Evolutionary conservation across 2,888 invertebrate species (phyloP).

Genomic region (Operophtera brumata): DNA sequence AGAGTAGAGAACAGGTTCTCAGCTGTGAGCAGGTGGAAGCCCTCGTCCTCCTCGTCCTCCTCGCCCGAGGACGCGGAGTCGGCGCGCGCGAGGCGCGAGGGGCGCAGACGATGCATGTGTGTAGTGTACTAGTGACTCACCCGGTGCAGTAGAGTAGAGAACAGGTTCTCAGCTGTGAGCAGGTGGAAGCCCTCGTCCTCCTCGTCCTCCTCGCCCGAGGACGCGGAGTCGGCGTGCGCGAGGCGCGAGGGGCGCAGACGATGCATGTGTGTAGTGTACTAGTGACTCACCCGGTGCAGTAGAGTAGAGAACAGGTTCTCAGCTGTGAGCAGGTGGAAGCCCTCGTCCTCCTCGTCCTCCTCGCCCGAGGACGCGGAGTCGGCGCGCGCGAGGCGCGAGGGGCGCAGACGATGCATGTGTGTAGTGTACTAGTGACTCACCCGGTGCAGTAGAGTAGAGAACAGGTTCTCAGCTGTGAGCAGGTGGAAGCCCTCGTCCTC

Average conservation of each 20-base stretch:
- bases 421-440: no score
- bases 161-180: conserved; percentile 93
- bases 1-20: conserved; percentile 94
- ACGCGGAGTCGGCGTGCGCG: conserved; percentile 90
- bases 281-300: conserved; percentile 88
- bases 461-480: conserved; percentile 93
- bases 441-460: conserved; percentile 91
- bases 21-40: conserved; percentile 94
- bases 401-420: conserved; percentile 79
- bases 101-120: conserved; percentile 79
- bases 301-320: conserved; percentile 94
- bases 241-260: conserved; percentile 85
- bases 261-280: no score
- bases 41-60: conserved; percentile 94
- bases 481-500: conserved; percentile 95
- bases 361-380: conserved; percentile 94
- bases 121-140: no score
- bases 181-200: conserved; percentile 95
- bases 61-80: conserved; percentile 94
- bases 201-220: conserved; percentile 93
- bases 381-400: conserved; percentile 84
- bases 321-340: conserved; percentile 94
- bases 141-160: conserved; percentile 91
- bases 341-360: conserved; percentile 91
- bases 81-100: conserved; percentile 84